Percentiles rank a stretch among this genome's conserved stretches.
These are phyloP conservation scores for Alces alces DNA, from an alignment of 2,113 vertebrate genomes.

Conservation along the genomic window DNA sequence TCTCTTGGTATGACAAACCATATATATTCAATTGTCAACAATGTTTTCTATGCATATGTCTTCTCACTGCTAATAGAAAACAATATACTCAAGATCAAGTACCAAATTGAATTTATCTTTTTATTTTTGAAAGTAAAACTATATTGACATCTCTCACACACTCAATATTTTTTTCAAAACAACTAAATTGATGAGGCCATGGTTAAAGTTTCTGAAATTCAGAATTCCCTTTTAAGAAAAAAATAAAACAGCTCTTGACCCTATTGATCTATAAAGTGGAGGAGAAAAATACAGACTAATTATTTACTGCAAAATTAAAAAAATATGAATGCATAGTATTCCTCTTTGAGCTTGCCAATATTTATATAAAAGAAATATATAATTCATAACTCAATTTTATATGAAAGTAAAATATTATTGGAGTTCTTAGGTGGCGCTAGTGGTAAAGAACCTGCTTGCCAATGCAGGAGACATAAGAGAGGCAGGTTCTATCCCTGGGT, in stretches of 20 bases:
- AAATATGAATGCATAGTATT: not conserved
- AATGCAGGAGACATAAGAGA: not conserved
- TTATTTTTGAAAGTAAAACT: not conserved
- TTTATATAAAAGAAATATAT: not conserved
- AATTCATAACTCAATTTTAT: not conserved
- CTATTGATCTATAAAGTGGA: not conserved
- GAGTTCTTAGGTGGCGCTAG: not conserved
- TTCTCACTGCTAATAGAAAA: not conserved
- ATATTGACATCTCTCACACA: not conserved
- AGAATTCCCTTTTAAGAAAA: not conserved
- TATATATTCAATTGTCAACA: not conserved
- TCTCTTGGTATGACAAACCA: not conserved
- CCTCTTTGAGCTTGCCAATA: not conserved
- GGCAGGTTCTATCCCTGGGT: not conserved
- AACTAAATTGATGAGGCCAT: not conserved
- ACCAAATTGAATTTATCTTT: not conserved
- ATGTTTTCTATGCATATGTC: not conserved
- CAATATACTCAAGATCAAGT: not conserved
- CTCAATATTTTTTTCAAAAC: not conserved
- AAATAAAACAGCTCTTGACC: not conserved
- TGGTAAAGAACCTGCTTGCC: not conserved
- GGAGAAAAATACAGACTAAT: not conserved
- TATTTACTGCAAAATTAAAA: not conserved
- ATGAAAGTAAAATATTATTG: constrained; percentile 12
- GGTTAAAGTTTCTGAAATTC: not conserved